A percentile compares a stretch with the other conserved stretches of the same genome.
Evolutionary conservation across 1,140 invertebrate species (phyloP).

Genomic region (Andrena cerasifolii): DNA sequence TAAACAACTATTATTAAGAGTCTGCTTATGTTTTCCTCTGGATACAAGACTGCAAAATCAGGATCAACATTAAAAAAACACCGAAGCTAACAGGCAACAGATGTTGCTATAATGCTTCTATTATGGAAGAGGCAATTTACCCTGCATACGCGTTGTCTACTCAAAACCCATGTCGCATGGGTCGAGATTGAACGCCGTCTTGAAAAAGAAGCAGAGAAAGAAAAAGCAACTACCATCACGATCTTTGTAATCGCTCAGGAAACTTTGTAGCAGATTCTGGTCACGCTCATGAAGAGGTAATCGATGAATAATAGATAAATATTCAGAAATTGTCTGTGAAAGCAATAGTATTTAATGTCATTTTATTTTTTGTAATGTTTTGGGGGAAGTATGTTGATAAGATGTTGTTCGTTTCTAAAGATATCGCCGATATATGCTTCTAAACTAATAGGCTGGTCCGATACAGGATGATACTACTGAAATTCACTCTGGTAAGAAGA

Average conservation of each 20-base stretch:
- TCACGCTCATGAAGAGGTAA: background rate
- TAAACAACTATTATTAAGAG: background rate
- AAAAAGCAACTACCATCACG: background rate
- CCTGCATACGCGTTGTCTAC: conserved; percentile 21
- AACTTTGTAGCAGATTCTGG: background rate
- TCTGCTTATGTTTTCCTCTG: background rate
- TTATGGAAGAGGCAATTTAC: conserved; percentile 55
- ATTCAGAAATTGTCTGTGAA: no score
- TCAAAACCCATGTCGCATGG: background rate
- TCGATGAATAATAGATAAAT: no score
- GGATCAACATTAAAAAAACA: conserved; percentile 39
- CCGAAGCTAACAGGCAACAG: conserved; percentile 39
- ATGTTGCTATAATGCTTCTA: conserved; percentile 56
- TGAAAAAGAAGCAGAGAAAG: background rate
- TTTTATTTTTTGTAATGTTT: no score
- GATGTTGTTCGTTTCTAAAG: no score
- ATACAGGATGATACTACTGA: no score
- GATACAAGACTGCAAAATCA: conserved; percentile 52
- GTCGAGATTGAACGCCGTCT: conserved; percentile 12
- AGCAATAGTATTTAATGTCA: no score
- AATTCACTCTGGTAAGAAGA: no score
- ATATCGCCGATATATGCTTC: no score
- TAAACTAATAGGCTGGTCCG: no score
- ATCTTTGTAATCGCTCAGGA: background rate
- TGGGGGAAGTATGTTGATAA: no score